phyloP scores from a whole-genome alignment of 2,113 vertebrate genomes.

The Heloderma charlesbogerti region DNA sequence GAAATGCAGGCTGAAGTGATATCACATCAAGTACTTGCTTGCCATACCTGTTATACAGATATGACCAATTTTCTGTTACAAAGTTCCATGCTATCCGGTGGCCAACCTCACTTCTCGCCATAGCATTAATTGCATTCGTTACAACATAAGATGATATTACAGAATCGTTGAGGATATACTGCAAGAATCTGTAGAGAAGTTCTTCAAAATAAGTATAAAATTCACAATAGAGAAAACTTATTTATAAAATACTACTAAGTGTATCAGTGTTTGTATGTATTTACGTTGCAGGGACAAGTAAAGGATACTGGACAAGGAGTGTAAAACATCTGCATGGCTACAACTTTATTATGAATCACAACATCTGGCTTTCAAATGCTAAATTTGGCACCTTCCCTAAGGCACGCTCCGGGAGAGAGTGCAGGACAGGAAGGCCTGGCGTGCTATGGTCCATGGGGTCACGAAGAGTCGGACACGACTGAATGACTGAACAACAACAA shows the following conservation, averaged over 20 bases:
- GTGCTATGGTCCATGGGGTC: no score
- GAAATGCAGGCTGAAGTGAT: neutral
- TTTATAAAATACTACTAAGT: neutral
- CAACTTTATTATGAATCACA: neutral
- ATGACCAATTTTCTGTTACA: conserved; percentile 75
- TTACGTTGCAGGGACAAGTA: neutral
- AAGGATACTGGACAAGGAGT: neutral
- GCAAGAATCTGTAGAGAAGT: conserved; percentile 75
- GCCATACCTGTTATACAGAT: conserved; percentile 71
- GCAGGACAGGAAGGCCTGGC: no score
- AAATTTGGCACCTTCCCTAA: neutral
- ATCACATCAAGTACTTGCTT: neutral
- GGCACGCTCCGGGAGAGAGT: no score
- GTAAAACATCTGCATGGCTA: neutral
- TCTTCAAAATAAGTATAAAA: conserved; percentile 23
- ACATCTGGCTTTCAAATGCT: neutral
- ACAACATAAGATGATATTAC: conserved; percentile 49
- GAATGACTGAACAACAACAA: no score
- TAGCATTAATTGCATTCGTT: conserved; percentile 47
- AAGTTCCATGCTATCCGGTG: conserved; percentile 77
- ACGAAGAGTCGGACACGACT: no score
- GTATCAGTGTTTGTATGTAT: neutral
- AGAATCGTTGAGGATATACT: conserved; percentile 62
- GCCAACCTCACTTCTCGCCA: conserved; percentile 73
- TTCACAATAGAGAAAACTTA: neutral